A percentile compares a stretch with the other conserved stretches of the same genome.
phyloP scores from a whole-genome alignment of 2,888 invertebrate genomes.

The Leptopilina drosophilae region DNA sequence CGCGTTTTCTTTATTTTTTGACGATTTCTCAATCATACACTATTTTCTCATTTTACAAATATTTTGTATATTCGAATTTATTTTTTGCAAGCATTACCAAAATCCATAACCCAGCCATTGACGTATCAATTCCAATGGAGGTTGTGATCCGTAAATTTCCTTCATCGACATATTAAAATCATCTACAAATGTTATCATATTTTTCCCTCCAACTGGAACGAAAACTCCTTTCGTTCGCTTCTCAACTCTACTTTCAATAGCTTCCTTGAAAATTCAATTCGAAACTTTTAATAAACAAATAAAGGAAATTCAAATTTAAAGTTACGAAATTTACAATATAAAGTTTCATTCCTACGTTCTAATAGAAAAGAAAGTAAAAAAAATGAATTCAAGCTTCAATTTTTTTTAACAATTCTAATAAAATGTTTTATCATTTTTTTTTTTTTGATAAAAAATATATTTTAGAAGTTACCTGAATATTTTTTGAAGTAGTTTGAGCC shows the following conservation, averaged over 20 bases:
- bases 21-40: not conserved
- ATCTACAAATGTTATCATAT: conserved; percentile 91
- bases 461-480: conserved; percentile 79
- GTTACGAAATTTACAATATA: not conserved
- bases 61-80: no score
- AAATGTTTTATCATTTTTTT: no score
- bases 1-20: not conserved
- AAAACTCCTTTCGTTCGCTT: conserved; percentile 92
- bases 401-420: no score
- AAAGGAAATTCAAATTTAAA: not conserved
- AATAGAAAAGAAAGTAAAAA: no score
- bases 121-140: conserved; percentile 89
- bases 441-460: not conserved
- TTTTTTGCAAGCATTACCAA: conserved; percentile 78
- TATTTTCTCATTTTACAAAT: no score
- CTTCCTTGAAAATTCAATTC: conserved; percentile 80
- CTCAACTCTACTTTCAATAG: conserved; percentile 91
- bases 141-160: conserved; percentile 92
- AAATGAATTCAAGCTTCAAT: no score
- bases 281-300: conserved; percentile 3
- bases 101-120: conserved; percentile 94
- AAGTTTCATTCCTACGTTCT: no score
- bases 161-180: conserved; percentile 96
- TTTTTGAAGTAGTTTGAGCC: conserved; percentile 90
- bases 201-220: conserved; percentile 89